Base-by-base conservation (phyloP, 1,140 invertebrate species). In the Drosophila tani region DNA sequence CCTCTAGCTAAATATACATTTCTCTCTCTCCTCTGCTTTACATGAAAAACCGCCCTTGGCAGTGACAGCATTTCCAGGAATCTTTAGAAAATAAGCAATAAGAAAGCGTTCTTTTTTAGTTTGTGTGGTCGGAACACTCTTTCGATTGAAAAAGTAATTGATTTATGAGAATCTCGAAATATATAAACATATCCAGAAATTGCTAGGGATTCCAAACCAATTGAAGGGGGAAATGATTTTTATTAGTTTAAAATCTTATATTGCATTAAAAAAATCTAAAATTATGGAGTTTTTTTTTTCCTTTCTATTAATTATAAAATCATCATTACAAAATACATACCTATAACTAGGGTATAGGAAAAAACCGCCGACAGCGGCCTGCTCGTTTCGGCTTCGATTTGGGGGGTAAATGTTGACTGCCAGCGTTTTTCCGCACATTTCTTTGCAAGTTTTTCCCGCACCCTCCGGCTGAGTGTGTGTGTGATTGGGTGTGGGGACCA, bases 351-450 rank as follows among this genome's bases (percentile, higher is more conserved):
- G 24, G 29, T 19, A 27, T 24, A 43, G 9, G 14, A 55, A 77
- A 65, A 81, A 73, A 59, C 68, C 51, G 58, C 66, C 66, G 71
- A 40, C 57, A 63, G 62, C 15, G 9, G n/a, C 9, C 49, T 29
- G 17, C 17, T 74, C 21, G 45, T 24, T 40, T 50, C n/a, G 27
- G 24, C 41, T 38, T 29, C 27, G 27, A 6, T 6, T 29, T 50
- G 14, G 32, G 66, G 66, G 78, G 55, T 63, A 66, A 82, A 86
- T 81, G 60, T 75, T 75, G 76, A 75, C 82, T 81, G 58, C 63
- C 78, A 75, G 57, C 82, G 82, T 82, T 86, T 86, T 86, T 86
- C 85, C 81, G 68, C 85, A 85, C 81, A 90, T 90, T 90, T 90
- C 82, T 90, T 84, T 79, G 60, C 70, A 88, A 88, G 66, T 88